Conservation (phyloP, 1,140 invertebrate species). For the Melitaea cinxia region DNA sequence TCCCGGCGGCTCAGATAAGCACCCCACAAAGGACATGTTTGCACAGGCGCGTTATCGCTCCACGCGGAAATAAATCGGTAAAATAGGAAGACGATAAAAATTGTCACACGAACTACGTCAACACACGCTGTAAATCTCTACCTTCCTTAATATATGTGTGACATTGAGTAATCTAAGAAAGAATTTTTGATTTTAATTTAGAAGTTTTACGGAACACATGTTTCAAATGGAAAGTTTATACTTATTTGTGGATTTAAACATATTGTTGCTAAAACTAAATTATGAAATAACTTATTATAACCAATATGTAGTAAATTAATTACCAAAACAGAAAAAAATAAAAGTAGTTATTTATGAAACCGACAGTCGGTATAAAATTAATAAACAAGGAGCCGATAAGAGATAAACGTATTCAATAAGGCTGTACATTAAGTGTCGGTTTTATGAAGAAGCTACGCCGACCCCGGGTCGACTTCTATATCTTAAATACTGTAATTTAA, state of each 20-base stretch:
- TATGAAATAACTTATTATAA: too few species aligned
- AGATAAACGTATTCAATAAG: constrained; percentile 68
- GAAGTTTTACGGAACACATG: too few species aligned
- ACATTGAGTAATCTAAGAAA: not conserved
- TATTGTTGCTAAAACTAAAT: too few species aligned
- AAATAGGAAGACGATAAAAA: constrained; percentile 74
- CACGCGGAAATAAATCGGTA: constrained; percentile 72
- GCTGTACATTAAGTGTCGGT: constrained; percentile 51
- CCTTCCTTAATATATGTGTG: not conserved
- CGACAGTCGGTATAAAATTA: constrained; percentile 61
- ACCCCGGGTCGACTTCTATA: constrained; percentile 47
- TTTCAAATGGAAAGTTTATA: too few species aligned
- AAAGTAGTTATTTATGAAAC: constrained; percentile 45
- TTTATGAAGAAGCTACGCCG: constrained; percentile 47
- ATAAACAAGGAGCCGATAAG: constrained; percentile 64
- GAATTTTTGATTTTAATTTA: too few species aligned
- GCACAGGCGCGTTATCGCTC: constrained; percentile 63
- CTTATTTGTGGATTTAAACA: too few species aligned
- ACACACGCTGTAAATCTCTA: not conserved
- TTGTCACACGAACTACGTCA: constrained; percentile 40
- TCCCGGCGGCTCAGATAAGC: constrained; percentile 56
- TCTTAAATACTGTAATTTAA: constrained; percentile 44
- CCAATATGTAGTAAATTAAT: too few species aligned
- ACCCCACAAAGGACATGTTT: constrained; percentile 68
- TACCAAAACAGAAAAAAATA: not conserved